phyloP scores from a whole-genome alignment of 2,888 invertebrate genomes.

The Tineola bisselliella region DNA sequence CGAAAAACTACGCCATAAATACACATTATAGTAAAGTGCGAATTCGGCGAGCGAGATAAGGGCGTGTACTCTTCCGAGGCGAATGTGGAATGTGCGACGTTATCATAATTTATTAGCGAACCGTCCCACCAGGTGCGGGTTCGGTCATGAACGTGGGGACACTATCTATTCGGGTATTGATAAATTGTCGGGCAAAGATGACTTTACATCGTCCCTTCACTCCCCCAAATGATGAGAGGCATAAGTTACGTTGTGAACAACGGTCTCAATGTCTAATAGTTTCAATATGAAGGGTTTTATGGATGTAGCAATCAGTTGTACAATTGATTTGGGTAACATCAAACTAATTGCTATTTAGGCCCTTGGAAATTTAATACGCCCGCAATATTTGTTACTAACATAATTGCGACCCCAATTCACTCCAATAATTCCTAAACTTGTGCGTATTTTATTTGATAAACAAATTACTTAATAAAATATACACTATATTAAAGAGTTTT shows the following conservation, averaged over 20 bases:
- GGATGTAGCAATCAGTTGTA: not conserved
- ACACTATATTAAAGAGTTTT: too few relatives aligned
- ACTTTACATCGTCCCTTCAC: conserved; percentile 4
- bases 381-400: not conserved
- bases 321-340: not conserved
- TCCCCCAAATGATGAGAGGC: not conserved
- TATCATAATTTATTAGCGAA: conserved; percentile 37
- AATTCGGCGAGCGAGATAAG: conserved; percentile 37
- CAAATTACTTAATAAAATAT: too few relatives aligned
- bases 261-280: not conserved
- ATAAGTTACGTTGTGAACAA: not conserved
- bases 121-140: conserved; percentile 4
- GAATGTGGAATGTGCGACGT: conserved; percentile 27
- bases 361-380: not conserved
- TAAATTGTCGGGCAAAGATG: not conserved
- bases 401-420: not conserved
- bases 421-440: not conserved
- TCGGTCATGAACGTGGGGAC: conserved; percentile 9
- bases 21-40: conserved; percentile 28
- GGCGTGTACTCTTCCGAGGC: conserved; percentile 23
- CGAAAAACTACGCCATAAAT: conserved; percentile 32
- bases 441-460: not conserved
- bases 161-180: conserved; percentile 11
- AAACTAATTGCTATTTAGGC: not conserved
- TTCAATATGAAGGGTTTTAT: not conserved